Evolutionary conservation across 2,113 vertebrate genomes (phyloP), one percentile per base, ranked within the genome.

Genomic region (Pseudois nayaur): DNA sequence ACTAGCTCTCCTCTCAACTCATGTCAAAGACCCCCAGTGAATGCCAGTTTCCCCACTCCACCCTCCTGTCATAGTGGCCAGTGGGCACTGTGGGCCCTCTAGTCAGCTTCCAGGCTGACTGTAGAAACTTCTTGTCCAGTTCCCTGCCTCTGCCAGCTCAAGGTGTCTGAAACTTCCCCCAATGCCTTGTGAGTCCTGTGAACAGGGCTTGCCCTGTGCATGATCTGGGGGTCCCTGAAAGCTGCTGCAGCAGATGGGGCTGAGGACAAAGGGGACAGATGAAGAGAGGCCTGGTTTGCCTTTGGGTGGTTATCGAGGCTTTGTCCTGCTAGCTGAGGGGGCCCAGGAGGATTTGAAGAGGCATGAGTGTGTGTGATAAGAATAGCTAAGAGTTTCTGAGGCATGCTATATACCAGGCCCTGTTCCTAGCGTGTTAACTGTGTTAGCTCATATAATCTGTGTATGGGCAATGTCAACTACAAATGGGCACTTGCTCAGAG

Each of bases 11-110:
- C 50, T 91, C 33, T 50, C 36, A 25, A 11, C 27, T 36, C 33
- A 54, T 10, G 57, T 43, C 14, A 4, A n/a, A 3, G 64, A 88
- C 36, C 36, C 31, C 21, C 36, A 60, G n/a, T 17, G 40, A 71
- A 52, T 17, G 16, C 78, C 60, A 45, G 33, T 16, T 2, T 2
- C 11, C 25, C 52, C 11, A 27, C 11, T 0, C 8, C 57, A 8
- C 1, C 31, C 1, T 43, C 19, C 25, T 3, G 2, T 52, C 27
- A 16, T 6, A 19, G 8, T 3, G 55, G 64, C 43, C 25, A 5
- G 12, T 1, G 10, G 48, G 43, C 15, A 31, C 71, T 4, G 4
- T 21, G 55, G 67, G 27, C 5, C 19, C 17, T 31, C 57, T 57
- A 9, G 23, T 19, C 25, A 9, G 5, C 43, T 16, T 36, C 1